Evolutionary conservation across 2,888 invertebrate species (phyloP).

Genomic region (Cephus rjabovi): DNA sequence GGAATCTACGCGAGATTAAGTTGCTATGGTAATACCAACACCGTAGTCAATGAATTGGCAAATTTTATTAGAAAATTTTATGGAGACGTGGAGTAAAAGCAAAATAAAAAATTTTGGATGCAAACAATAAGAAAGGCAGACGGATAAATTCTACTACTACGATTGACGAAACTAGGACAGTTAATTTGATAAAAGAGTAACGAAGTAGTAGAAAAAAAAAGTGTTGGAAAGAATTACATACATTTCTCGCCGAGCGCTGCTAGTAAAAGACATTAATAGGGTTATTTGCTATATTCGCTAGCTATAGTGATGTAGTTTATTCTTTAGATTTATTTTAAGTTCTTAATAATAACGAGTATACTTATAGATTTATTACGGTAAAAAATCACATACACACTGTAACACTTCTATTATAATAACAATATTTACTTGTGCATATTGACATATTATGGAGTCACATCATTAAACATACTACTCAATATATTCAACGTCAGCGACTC

Average conservation of each 20-base stretch:
- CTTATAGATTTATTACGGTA: conserved; percentile 49
- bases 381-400: conserved; percentile 64
- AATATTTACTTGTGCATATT: conserved; percentile 66
- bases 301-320: conserved; percentile 56
- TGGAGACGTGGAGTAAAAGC: neutral
- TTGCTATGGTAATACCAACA: neutral
- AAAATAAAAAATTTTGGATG: neutral
- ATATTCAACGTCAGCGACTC: conserved; percentile 60
- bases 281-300: conserved; percentile 47
- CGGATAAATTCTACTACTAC: neutral
- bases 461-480: conserved; percentile 65
- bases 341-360: conserved; percentile 46
- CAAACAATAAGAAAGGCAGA: neutral
- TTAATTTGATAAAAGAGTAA: neutral
- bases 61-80: neutral
- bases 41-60: neutral
- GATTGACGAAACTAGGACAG: neutral
- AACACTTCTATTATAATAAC: conserved; percentile 64
- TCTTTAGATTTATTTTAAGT: conserved; percentile 61
- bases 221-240: neutral
- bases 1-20: neutral
- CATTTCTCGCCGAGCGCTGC: conserved; percentile 42
- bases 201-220: neutral
- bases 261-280: conserved; percentile 53
- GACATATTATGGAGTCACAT: conserved; percentile 65